Evolutionary conservation across 2,797 vertebrate genomes (phyloP).

Genomic region (Coregonus sp.): DNA sequence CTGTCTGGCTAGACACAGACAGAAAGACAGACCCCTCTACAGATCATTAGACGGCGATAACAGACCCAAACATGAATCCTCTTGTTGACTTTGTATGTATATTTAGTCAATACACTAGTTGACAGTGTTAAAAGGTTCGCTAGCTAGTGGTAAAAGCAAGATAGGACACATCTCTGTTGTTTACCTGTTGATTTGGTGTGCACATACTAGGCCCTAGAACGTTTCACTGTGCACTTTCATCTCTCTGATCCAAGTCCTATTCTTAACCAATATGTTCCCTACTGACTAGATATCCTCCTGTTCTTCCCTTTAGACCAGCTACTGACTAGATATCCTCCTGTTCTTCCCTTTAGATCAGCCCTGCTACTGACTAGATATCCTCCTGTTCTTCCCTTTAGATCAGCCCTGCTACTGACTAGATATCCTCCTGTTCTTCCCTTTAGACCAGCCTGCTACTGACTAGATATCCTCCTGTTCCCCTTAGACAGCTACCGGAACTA

Average conservation of each 20-base stretch:
- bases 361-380: too few relatives aligned
- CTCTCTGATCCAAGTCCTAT: background rate
- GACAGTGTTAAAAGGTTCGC: conserved; percentile 18
- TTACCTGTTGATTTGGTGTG: background rate
- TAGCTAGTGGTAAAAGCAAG: background rate
- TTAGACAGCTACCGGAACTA: too few relatives aligned
- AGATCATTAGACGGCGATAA: conserved; percentile 42
- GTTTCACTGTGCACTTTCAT: background rate
- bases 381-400: too few relatives aligned
- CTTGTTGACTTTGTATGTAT: conserved; percentile 2
- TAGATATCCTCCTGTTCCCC: too few relatives aligned
- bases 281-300: too few relatives aligned
- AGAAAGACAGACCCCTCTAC: conserved; percentile 26
- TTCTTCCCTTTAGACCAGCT: too few relatives aligned
- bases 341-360: too few relatives aligned
- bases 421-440: too few relatives aligned
- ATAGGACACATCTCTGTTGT: background rate
- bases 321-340: too few relatives aligned
- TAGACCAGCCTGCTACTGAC: too few relatives aligned
- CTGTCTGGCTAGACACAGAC: conserved; percentile 11
- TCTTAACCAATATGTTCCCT: background rate
- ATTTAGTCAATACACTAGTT: conserved; percentile 11
- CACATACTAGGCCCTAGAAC: background rate
- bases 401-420: too few relatives aligned
- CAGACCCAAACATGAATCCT: conserved; percentile 26